Base-by-base conservation (phyloP, 1,140 invertebrate species). In the Phocides pigmalion region DNA sequence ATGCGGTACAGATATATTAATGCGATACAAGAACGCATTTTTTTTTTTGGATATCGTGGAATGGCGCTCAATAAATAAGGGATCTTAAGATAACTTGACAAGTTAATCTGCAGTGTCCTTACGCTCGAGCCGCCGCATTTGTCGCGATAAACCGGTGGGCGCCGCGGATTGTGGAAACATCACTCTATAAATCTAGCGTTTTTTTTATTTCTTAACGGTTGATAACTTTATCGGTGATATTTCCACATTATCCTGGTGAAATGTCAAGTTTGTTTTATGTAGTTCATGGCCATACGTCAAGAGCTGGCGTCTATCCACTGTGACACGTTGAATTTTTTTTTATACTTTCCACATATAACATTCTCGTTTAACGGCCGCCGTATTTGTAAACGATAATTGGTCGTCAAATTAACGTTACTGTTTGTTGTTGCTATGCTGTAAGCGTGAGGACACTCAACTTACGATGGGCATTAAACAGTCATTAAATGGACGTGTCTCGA, bases 381-480 rank as follows among this genome's bases (percentile, higher is more conserved):
- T 50, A 50, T 50, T 50, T 50, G 47, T 50, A 32, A 32, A 50
- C 47, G 47, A 16, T 50, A 50, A 50, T 50, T 50, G 47, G 47
- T 50, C 25, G 32, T 50, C 47, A 50, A 50, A 32, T 50, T 50
- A 32, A 50, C 11, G 19, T 12, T 47, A 47, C 46, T 28, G 20
- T 49, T 49, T 28, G 44, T 17, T 12, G 46, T 49, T 49, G 28
- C 22, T 20, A 49, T 20, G 46, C 6, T 28, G 22, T 12, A 6
- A 20, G 11, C 22, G 20, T 19, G 44, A 47, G 44, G 44, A 47
- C 44, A 47, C 44, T 22, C 25, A 25, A 47, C 11, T 47, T 47
- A 47, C 20, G n/a, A 14, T 14, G 11, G 12, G 17, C 25, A 28
- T 28, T n/a, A 28, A 28, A 28, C 25, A n/a, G n/a, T 2, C 9